A percentile compares a stretch with the other conserved stretches of the same genome.
Evolutionary conservation across 2,113 vertebrate genomes (phyloP).

Genomic region (Anarrhichthys ocellatus): DNA sequence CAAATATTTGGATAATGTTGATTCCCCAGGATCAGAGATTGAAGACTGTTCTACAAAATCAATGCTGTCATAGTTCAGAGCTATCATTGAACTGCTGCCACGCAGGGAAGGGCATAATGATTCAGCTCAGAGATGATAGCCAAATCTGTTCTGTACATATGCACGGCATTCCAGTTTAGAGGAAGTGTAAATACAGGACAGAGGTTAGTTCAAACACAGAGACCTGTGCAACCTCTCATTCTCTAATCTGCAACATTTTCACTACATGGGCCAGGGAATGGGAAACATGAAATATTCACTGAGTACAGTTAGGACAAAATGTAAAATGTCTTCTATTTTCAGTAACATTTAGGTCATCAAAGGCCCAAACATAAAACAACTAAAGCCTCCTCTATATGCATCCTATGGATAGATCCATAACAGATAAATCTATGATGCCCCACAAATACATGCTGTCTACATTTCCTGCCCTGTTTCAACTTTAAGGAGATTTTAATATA

Average conservation of each 20-base stretch:
- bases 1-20: background rate
- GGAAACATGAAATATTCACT: background rate
- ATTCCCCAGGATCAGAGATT: background rate
- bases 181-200: conserved; percentile 76
- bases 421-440: background rate
- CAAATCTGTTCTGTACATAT: conserved; percentile 85
- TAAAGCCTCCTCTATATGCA: background rate
- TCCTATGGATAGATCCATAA: background rate
- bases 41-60: background rate
- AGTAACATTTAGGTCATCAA: background rate
- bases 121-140: conserved; percentile 66
- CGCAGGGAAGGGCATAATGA: conserved; percentile 69
- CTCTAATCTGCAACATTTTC: conserved; percentile 52
- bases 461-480: background rate
- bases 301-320: background rate
- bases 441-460: background rate
- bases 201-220: conserved; percentile 73
- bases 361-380: background rate
- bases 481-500: conserved; percentile 29
- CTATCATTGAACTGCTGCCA: conserved; percentile 74
- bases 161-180: conserved; percentile 76
- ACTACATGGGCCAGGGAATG: background rate
- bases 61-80: conserved; percentile 18
- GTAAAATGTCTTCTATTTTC: background rate
- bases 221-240: conserved; percentile 54